Conservation (phyloP, 2,888 invertebrate species). For the Anthophora plumipes region DNA sequence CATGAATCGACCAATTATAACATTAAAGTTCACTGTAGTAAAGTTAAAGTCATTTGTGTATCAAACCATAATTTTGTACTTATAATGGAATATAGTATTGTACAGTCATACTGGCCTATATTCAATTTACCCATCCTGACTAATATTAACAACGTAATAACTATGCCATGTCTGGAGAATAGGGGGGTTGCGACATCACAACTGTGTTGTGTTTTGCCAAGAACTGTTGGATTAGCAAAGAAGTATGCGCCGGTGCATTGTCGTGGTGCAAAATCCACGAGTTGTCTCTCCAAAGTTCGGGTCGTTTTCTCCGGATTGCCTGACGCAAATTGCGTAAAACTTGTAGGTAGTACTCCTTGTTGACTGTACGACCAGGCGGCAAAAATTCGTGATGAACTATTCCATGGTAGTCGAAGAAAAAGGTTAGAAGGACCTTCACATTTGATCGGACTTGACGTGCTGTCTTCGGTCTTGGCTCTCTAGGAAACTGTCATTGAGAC, state of each 20-base stretch:
- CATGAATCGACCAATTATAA: too few relatives aligned
- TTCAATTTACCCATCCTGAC: too few relatives aligned
- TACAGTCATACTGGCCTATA: too few relatives aligned
- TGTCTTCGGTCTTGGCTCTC: neutral
- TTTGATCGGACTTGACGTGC: neutral
- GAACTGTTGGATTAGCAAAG: neutral
- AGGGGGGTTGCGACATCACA: neutral
- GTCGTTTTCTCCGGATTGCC: neutral
- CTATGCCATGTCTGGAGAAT: slow-evolving; percentile 2
- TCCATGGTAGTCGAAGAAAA: neutral
- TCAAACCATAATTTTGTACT: too few relatives aligned
- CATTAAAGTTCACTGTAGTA: too few relatives aligned
- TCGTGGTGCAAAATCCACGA: neutral
- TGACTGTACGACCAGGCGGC: neutral
- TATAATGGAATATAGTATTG: too few relatives aligned
- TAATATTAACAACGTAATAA: too few relatives aligned
- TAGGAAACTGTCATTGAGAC: neutral
- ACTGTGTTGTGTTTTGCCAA: neutral
- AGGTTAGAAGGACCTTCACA: neutral
- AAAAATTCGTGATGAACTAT: neutral
- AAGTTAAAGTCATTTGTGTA: neutral
- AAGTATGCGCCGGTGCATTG: neutral
- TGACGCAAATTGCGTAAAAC: neutral
- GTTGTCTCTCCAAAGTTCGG: neutral
- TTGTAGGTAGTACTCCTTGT: neutral